A percentile compares a stretch with the other conserved stretches of the same genome.
phyloP scores from a whole-genome alignment of 2,888 invertebrate species.

The Buathra laborator region DNA sequence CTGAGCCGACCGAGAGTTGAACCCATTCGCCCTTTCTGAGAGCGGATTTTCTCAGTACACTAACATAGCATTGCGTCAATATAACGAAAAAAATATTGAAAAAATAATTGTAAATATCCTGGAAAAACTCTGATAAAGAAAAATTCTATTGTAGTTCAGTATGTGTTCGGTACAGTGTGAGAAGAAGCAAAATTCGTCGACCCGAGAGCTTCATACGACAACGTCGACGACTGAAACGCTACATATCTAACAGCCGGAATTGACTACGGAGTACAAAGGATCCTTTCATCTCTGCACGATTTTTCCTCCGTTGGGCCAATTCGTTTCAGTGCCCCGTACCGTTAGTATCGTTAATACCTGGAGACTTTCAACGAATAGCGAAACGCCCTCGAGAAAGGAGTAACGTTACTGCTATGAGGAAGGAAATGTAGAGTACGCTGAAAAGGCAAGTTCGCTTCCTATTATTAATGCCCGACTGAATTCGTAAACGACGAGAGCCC shows the following conservation, averaged over 20 bases:
- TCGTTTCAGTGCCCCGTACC: not conserved
- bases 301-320: not conserved
- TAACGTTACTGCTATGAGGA: constrained; percentile 55
- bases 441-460: constrained; percentile 52
- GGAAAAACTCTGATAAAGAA: not conserved
- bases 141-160: not conserved
- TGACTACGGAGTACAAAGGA: constrained; percentile 2
- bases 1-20: not conserved
- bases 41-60: not conserved
- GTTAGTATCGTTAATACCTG: constrained; percentile 29
- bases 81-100: not conserved
- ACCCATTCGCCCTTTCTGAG: not conserved
- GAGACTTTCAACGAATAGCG: constrained; percentile 25
- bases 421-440: constrained; percentile 66
- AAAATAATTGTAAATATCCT: not conserved
- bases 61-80: not conserved
- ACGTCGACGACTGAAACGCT: not conserved
- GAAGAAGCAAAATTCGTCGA: not conserved
- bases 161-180: not conserved
- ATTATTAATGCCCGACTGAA: constrained; percentile 55
- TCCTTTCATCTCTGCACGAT: constrained; percentile 3
- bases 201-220: not conserved
- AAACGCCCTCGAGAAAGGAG: constrained; percentile 37
- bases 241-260: not conserved
- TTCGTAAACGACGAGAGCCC: constrained; percentile 51